Evolutionary conservation across 2,797 vertebrate genomes (phyloP).

Genomic region (Delichon dasypus): DNA sequence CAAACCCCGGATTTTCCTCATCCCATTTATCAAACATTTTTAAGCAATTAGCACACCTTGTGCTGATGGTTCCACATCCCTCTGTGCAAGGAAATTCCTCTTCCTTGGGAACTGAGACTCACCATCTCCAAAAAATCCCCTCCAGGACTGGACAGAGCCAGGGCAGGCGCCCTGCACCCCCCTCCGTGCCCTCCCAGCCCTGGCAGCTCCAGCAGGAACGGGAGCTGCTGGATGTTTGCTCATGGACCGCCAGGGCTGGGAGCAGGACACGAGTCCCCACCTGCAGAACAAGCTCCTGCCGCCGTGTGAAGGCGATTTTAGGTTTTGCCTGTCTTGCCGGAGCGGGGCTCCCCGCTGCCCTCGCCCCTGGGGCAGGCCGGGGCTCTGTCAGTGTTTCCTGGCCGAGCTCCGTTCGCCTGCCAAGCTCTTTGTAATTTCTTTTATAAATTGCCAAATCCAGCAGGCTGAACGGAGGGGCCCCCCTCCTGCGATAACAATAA

Average conservation of each 20-base stretch:
- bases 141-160: neutral
- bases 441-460: neutral
- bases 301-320: neutral
- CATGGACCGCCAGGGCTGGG: fast-evolving
- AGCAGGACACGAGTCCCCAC: neutral
- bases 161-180: neutral
- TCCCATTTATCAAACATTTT: neutral
- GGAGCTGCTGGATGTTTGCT: neutral
- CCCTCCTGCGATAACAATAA: constrained; percentile 53
- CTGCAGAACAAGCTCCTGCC: neutral
- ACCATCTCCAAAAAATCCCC: neutral
- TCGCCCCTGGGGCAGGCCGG: neutral
- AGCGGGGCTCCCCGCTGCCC: fast-evolving
- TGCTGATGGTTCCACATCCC: neutral
- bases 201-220: fast-evolving
- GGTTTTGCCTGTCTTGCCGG: fast-evolving
- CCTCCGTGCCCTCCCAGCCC: fast-evolving
- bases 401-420: neutral
- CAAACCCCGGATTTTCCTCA: neutral
- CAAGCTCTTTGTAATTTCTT: constrained; percentile 34
- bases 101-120: neutral
- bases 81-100: neutral
- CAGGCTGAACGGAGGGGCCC: neutral
- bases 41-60: fast-evolving
- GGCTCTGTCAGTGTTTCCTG: neutral